A percentile compares a stretch with the other conserved stretches of the same genome.
phyloP scores from a whole-genome alignment of 2,888 invertebrate species.

The Melieria picta region DNA sequence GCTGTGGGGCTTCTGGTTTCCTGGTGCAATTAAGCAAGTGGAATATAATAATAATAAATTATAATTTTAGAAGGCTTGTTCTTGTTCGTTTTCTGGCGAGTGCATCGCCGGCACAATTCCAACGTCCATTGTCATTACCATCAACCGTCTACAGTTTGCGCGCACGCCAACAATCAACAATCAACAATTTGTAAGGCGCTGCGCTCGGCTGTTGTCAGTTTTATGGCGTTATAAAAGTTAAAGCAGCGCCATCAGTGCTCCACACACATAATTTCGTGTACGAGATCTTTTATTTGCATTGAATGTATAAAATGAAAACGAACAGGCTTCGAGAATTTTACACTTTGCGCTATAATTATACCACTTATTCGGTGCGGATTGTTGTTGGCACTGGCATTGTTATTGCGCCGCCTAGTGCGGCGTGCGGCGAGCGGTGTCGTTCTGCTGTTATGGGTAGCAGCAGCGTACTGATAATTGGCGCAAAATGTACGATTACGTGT shows the following conservation, averaged over 20 bases:
- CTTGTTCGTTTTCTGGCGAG: slow-evolving; percentile 28
- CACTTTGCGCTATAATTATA: slow-evolving; percentile 22
- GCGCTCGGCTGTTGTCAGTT: neutral
- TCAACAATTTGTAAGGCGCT: too few relatives aligned
- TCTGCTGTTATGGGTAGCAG: neutral
- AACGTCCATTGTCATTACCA: too few relatives aligned
- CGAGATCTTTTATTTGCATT: slow-evolving; percentile 52
- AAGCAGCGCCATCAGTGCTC: neutral
- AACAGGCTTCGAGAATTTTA: slow-evolving; percentile 57
- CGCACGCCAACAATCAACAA: too few relatives aligned
- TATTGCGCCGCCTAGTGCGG: neutral
- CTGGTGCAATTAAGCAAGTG: slow-evolving; percentile 66
- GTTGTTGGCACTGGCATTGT: neutral
- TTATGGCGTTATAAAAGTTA: slow-evolving; percentile 24
- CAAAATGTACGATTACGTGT: too few relatives aligned
- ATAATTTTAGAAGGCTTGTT: slow-evolving; percentile 64
- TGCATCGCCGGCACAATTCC: neutral
- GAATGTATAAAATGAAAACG: slow-evolving; percentile 62
- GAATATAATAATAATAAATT: slow-evolving; percentile 67
- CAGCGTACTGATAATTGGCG: neutral
- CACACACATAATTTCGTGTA: slow-evolving; percentile 27
- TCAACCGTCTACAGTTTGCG: too few relatives aligned
- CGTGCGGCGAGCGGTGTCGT: neutral
- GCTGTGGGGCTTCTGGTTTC: slow-evolving; percentile 54
- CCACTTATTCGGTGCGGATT: neutral